phyloP scores from a whole-genome alignment of 1,140 invertebrate genomes.

The Aphelenchoides fujianensis region DNA sequence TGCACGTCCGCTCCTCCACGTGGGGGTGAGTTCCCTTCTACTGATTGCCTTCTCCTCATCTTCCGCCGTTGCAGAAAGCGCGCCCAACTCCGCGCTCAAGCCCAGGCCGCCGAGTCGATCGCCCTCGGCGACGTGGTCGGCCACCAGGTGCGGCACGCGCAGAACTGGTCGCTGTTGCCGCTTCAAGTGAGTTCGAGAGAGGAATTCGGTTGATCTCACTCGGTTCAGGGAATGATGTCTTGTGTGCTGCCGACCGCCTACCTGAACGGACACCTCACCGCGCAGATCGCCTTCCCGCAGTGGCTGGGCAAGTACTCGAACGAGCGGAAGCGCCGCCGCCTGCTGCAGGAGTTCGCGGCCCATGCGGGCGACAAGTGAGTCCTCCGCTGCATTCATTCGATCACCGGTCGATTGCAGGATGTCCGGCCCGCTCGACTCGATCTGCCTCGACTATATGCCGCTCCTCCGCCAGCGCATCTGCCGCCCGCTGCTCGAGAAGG shows the following conservation, averaged over 20 bases:
- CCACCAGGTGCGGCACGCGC: constrained; percentile 72
- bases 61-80: neutral
- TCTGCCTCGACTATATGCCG: constrained; percentile 49
- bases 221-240: constrained; percentile 77
- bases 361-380: constrained; percentile 77
- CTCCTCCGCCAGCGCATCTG: constrained; percentile 43
- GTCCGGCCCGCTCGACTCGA: constrained; percentile 41
- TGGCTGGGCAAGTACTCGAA: constrained; percentile 94
- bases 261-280: constrained; percentile 75
- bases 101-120: constrained; percentile 78
- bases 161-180: constrained; percentile 85
- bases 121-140: constrained; percentile 82
- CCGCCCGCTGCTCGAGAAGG: constrained; percentile 69
- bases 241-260: constrained; percentile 82
- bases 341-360: constrained; percentile 77
- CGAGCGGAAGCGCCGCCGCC: constrained; percentile 74
- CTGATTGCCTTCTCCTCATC: no score
- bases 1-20: constrained; percentile 63
- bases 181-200: constrained; percentile 69
- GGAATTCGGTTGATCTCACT: constrained; percentile 8
- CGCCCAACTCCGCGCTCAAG: constrained; percentile 71
- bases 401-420: constrained; percentile 42
- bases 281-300: constrained; percentile 81
- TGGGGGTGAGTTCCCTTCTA: constrained; percentile 35
- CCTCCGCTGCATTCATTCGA: constrained; percentile 3